Conservation (phyloP, 2,113 vertebrate species). For the Limanda limanda region DNA sequence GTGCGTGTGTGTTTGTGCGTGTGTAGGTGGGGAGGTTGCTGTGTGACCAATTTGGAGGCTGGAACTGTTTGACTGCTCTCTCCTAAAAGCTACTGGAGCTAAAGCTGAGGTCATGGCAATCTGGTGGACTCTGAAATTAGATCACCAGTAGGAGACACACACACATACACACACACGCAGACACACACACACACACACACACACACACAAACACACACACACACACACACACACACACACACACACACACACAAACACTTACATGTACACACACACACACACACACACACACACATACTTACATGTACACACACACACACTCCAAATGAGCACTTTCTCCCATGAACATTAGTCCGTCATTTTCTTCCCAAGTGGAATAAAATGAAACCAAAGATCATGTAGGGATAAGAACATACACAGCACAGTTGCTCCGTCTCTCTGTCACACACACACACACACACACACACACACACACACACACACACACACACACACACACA, state of each 20-base stretch:
- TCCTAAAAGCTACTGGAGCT: slow-evolving; percentile 57
- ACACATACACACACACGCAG: too few species aligned
- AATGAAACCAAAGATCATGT: slow-evolving; percentile 51
- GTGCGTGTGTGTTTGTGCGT: slow-evolving; percentile 18
- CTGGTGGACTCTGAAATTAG: slow-evolving; percentile 63
- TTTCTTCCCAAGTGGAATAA: slow-evolving; percentile 65
- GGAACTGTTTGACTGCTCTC: slow-evolving; percentile 11
- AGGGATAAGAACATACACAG: neutral
- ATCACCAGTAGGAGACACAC: slow-evolving; percentile 47
- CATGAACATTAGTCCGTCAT: slow-evolving; percentile 42
- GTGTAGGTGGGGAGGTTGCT: slow-evolving; percentile 14
- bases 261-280: too few species aligned
- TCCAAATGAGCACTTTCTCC: slow-evolving; percentile 50
- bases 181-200: too few species aligned
- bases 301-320: neutral
- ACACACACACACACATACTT: too few species aligned
- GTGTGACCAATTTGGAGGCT: slow-evolving; percentile 40
- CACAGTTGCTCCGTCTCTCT: neutral
- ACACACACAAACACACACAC: too few species aligned
- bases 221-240: neutral
- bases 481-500: slow-evolving; percentile 1
- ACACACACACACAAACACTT: too few species aligned
- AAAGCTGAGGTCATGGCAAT: slow-evolving; percentile 70
- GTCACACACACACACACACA: slow-evolving; percentile 4
- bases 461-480: slow-evolving; percentile 6